Percentiles rank a stretch among this genome's conserved stretches.
phyloP scores from a whole-genome alignment of 2,113 vertebrate genomes.

The Clupea harengus region DNA sequence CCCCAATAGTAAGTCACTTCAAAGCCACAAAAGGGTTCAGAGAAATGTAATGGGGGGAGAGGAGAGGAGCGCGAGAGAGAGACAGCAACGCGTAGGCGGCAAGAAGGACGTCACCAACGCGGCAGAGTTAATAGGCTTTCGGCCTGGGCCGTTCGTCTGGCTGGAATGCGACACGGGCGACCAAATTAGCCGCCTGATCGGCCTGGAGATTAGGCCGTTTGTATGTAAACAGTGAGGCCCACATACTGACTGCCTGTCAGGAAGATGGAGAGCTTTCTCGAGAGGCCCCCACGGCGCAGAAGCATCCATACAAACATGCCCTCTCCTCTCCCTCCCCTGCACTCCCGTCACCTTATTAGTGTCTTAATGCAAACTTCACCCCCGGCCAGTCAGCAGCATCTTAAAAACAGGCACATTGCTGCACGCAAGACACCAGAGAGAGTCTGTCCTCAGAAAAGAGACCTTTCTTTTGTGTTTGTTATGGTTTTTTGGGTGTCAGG shows the following conservation, averaged over 20 bases:
- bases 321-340: neutral
- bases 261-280: slow-evolving; percentile 11
- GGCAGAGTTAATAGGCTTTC: slow-evolving; percentile 7
- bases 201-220: slow-evolving; percentile 59
- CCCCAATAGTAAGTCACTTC: neutral
- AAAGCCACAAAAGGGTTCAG: slow-evolving; percentile 17
- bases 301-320: neutral
- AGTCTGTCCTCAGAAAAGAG: neutral
- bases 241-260: slow-evolving; percentile 41
- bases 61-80: neutral
- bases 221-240: slow-evolving; percentile 61
- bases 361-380: neutral
- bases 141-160: slow-evolving; percentile 40
- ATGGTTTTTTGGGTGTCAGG: neutral
- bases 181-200: slow-evolving; percentile 59
- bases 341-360: slow-evolving; percentile 8
- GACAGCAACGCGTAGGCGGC: neutral
- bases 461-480: neutral
- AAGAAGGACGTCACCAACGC: neutral
- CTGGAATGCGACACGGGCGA: slow-evolving; percentile 59
- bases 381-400: neutral
- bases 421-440: neutral
- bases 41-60: neutral
- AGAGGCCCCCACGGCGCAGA: neutral
- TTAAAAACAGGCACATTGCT: neutral